Evolutionary conservation across 2,797 vertebrate species (phyloP).

Genomic region (Otolemur crassicaudatus): DNA sequence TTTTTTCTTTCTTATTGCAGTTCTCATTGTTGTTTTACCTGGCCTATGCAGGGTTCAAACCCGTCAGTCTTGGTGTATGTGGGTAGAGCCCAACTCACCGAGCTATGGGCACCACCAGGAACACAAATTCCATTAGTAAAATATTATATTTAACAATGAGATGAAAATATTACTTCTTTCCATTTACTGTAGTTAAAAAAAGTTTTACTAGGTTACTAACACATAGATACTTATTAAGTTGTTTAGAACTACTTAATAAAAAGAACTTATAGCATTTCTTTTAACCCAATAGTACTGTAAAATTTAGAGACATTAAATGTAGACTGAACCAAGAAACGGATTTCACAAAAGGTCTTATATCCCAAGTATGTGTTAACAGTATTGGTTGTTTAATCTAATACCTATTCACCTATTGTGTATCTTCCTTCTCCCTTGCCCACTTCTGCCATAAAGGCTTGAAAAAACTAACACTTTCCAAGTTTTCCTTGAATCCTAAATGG

Average conservation of each 20-base stretch:
- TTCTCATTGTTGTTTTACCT: no score
- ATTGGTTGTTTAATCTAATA: neutral
- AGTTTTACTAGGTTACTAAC: neutral
- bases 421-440: neutral
- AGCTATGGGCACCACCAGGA: neutral
- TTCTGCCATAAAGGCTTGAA: neutral
- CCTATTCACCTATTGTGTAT: neutral
- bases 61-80: no score
- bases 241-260: neutral
- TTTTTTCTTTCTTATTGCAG: no score
- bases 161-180: conserved; percentile 13
- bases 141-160: neutral
- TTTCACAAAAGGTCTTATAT: neutral
- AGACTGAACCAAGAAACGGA: neutral
- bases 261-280: neutral
- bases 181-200: neutral
- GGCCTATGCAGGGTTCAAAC: no score
- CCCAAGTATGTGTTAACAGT: neutral
- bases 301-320: neutral
- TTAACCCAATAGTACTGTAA: neutral
- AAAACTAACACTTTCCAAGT: neutral
- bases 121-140: neutral
- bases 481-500: neutral
- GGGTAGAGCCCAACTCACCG: no score
- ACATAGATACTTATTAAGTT: neutral